phyloP scores from a whole-genome alignment of 2,113 vertebrate genomes.

The Salvelinus fontinalis region DNA sequence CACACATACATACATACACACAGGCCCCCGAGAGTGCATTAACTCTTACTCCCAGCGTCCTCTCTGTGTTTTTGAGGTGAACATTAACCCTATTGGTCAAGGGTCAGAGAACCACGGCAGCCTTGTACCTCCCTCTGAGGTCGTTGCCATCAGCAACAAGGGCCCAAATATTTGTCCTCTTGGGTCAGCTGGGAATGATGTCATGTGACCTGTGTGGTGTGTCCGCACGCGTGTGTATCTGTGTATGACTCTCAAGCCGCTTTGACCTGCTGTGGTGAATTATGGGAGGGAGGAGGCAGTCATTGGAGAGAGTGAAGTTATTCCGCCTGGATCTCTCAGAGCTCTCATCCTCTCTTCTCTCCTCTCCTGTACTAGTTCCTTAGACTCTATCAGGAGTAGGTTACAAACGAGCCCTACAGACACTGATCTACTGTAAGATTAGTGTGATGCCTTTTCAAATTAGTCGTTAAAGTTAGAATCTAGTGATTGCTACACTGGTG shows the following conservation, averaged over 20 bases:
- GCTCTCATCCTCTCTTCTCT: conserved; percentile 2
- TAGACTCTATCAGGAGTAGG: conserved; percentile 11
- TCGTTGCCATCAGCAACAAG: not conserved
- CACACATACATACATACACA: not conserved
- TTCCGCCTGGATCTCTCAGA: not conserved
- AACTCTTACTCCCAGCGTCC: conserved; percentile 44
- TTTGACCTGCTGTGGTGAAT: conserved; percentile 39
- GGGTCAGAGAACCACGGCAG: not conserved
- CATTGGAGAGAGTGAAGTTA: conserved; percentile 36
- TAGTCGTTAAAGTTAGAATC: too few relatives aligned
- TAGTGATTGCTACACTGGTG: too few relatives aligned
- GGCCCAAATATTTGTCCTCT: not conserved
- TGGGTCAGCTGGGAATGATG: not conserved
- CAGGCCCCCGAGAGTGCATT: conserved; percentile 37
- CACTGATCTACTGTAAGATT: too few relatives aligned
- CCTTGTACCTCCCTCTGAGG: not conserved
- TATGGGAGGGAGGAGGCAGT: conserved; percentile 50
- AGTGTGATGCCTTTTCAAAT: too few relatives aligned
- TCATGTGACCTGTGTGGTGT: not conserved
- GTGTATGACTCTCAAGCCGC: not conserved
- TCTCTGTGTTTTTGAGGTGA: conserved; percentile 45
- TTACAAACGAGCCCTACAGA: too few relatives aligned
- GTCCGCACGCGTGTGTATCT: not conserved
- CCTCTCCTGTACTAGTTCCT: too few relatives aligned
- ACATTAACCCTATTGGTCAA: not conserved